Percentiles rank a stretch among this genome's conserved stretches.
These are phyloP conservation scores for Lepidurus arcticus DNA, from an alignment of 1,140 invertebrate species.

Conservation along the genomic window DNA sequence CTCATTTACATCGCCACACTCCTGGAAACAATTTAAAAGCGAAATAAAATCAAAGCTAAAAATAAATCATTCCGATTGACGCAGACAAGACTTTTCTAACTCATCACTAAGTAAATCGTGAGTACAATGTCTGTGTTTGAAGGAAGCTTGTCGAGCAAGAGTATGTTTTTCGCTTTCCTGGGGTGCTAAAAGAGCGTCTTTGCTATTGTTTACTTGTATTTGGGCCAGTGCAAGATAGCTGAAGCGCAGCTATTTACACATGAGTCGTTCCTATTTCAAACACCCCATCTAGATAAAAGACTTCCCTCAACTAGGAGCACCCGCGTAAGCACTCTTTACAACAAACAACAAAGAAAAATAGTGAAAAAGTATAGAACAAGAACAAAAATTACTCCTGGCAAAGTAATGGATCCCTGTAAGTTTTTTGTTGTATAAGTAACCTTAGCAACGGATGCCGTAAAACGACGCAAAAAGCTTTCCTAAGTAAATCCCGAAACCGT, in stretches of 20 bases:
- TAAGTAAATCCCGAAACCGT: background rate
- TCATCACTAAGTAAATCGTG: background rate
- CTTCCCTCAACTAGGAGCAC: background rate
- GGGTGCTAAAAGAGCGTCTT: constrained; percentile 8
- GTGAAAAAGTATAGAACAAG: too few species aligned
- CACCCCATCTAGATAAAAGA: constrained; percentile 10
- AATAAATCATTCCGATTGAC: background rate
- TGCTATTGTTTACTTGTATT: background rate
- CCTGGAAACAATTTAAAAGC: background rate
- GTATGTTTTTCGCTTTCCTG: background rate
- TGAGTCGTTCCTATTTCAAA: background rate
- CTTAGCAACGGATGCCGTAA: background rate
- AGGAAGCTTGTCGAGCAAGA: background rate
- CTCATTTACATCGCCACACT: constrained; percentile 12
- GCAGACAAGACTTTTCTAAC: background rate
- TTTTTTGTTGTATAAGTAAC: background rate
- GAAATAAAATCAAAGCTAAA: background rate
- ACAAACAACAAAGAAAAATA: too few species aligned
- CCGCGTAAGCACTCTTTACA: too few species aligned
- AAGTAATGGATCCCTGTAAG: background rate
- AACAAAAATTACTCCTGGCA: background rate
- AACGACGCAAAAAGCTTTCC: constrained; percentile 7
- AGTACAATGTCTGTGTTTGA: constrained; percentile 7
- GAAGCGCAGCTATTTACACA: constrained; percentile 1
- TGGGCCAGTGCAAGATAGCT: background rate